These are phyloP conservation scores for Cherax quadricarinatus DNA, from an alignment of 1,140 invertebrate species.

Conservation along the genomic window DNA sequence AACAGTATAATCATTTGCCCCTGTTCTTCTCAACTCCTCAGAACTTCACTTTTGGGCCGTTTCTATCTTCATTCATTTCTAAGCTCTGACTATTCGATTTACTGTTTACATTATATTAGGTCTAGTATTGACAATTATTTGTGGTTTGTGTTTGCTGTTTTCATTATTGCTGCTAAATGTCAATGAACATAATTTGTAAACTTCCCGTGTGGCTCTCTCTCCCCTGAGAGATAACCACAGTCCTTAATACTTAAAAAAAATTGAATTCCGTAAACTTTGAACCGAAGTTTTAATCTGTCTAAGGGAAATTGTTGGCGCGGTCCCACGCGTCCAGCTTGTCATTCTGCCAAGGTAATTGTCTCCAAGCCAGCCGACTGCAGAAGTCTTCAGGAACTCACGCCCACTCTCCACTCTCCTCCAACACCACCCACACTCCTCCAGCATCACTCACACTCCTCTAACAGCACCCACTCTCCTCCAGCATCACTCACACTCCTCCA, in stretches of 20 bases:
- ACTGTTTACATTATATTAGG: too few species aligned
- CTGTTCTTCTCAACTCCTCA: too few species aligned
- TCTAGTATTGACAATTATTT: too few species aligned
- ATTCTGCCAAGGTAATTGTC: not conserved
- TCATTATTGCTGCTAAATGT: not conserved
- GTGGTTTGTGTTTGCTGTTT: too few species aligned
- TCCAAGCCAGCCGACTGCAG: not conserved
- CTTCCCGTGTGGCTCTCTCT: not conserved
- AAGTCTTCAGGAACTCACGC: too few species aligned
- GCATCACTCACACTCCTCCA: not conserved
- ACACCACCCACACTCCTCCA: not conserved
- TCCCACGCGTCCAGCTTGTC: not conserved
- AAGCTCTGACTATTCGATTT: too few species aligned
- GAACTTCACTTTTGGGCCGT: too few species aligned
- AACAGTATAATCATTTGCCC: too few species aligned
- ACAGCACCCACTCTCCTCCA: too few species aligned
- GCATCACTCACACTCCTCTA: not conserved
- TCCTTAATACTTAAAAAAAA: not conserved
- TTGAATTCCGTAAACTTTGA: not conserved
- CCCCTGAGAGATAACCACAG: not conserved
- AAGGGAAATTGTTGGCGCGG: not conserved
- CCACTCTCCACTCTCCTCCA: not conserved
- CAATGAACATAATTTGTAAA: not conserved
- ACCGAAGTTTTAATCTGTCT: not conserved
- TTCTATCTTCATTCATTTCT: too few species aligned